phyloP scores from a whole-genome alignment of 2,888 invertebrate species.

The Tenthredo scrophulariae region DNA sequence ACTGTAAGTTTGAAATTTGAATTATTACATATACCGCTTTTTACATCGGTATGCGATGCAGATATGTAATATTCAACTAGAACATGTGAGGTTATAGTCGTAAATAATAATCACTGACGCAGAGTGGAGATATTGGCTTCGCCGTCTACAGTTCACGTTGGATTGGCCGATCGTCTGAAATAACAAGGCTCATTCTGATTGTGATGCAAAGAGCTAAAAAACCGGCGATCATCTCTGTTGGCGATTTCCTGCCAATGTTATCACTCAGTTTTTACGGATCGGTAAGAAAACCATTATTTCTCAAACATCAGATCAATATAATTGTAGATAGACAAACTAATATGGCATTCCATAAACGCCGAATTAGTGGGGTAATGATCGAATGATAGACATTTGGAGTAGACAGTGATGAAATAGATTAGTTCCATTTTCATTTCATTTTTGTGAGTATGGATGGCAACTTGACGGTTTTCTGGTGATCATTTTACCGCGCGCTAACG shows the following conservation, averaged over 20 bases:
- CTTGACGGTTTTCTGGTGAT: background rate
- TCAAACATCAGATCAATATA: background rate
- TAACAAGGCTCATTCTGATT: slow-evolving; percentile 14
- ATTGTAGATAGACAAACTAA: background rate
- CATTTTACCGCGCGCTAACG: background rate
- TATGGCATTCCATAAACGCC: background rate
- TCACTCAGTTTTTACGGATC: slow-evolving; percentile 22
- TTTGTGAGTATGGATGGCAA: background rate
- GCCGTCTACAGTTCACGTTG: slow-evolving; percentile 21
- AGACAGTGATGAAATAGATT: background rate
- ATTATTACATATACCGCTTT: background rate
- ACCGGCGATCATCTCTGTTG: slow-evolving; percentile 24
- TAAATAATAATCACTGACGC: background rate
- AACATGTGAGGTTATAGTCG: background rate
- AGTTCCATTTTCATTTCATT: background rate
- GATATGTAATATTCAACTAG: background rate
- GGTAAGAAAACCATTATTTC: background rate
- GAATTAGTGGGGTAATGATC: background rate
- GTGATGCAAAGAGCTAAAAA: slow-evolving; percentile 21
- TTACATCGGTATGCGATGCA: background rate
- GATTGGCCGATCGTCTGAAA: slow-evolving; percentile 11
- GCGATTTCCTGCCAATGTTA: slow-evolving; percentile 11
- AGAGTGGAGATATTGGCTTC: slow-evolving; percentile 24
- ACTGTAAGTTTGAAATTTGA: background rate
- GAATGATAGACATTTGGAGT: background rate